phyloP scores from a whole-genome alignment of 2,113 vertebrate genomes.

The Charina bottae region DNA sequence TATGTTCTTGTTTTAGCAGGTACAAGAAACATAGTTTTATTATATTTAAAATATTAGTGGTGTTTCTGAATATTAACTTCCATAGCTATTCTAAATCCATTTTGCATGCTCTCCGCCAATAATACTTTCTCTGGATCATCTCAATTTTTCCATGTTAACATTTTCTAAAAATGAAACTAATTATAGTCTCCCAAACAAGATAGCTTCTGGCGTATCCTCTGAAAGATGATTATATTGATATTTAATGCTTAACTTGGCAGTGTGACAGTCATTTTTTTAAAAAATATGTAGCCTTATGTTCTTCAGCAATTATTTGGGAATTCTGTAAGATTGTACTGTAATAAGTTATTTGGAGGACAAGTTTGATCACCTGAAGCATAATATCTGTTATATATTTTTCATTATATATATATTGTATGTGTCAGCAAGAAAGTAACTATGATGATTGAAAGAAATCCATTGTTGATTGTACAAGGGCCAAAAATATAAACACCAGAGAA shows the following conservation, averaged over 20 bases:
- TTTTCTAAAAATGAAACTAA: conserved; percentile 74
- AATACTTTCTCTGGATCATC: conserved; percentile 68
- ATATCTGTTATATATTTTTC: background rate
- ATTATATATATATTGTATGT: background rate
- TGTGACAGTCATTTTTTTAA: conserved; percentile 66
- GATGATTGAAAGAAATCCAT: background rate
- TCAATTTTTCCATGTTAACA: conserved; percentile 68
- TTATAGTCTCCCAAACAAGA: conserved; percentile 55
- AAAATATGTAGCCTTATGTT: conserved; percentile 47
- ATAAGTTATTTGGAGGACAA: background rate
- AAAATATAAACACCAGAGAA: background rate
- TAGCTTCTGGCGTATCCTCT: conserved; percentile 70
- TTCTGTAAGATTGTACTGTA: conserved; percentile 35
- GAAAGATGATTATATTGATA: conserved; percentile 64
- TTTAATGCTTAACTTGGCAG: conserved; percentile 80
- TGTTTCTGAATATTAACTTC: conserved; percentile 74
- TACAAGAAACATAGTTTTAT: conserved; percentile 80
- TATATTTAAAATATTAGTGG: conserved; percentile 68
- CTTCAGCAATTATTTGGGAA: conserved; percentile 60
- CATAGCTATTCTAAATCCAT: conserved; percentile 66
- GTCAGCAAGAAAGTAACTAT: background rate
- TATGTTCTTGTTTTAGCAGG: conserved; percentile 89
- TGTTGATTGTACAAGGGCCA: background rate
- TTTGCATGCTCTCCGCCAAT: conserved; percentile 77
- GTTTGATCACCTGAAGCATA: background rate